Conservation (phyloP, 2,888 invertebrate species). For the Amblyjoppa proteus region DNA sequence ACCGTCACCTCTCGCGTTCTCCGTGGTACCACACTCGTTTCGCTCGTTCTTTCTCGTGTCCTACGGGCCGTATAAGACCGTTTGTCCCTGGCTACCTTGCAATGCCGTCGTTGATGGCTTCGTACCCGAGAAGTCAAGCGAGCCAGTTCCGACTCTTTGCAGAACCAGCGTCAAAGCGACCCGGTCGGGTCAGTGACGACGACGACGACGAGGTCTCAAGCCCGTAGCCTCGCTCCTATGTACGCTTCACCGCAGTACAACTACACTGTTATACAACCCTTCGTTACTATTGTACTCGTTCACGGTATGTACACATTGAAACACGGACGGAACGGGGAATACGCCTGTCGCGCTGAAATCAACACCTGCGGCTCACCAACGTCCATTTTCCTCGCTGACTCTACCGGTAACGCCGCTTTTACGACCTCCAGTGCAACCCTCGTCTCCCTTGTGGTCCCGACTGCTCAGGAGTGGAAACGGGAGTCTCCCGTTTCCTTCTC, state of each 20-base stretch:
- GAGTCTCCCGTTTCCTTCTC: conserved; percentile 2
- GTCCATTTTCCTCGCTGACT: neutral
- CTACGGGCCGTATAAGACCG: conserved; percentile 42
- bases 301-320: conserved; percentile 6
- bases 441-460: neutral
- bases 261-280: neutral
- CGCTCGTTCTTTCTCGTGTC: conserved; percentile 25
- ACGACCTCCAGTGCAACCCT: conserved; percentile 1
- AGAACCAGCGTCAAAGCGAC: conserved; percentile 10
- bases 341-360: conserved; percentile 33
- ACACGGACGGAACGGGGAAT: neutral
- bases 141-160: conserved; percentile 15
- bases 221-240: neutral
- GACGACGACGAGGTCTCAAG: neutral
- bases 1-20: conserved; percentile 26
- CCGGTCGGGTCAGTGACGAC: neutral
- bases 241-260: neutral
- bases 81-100: conserved; percentile 69
- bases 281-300: conserved; percentile 34
- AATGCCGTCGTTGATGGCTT: conserved; percentile 65
- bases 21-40: conserved; percentile 29
- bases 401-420: neutral
- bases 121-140: conserved; percentile 41
- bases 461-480: neutral
- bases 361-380: conserved; percentile 42